Conservation (phyloP, 2,113 vertebrate species). For the Hippopotamus amphibius region DNA sequence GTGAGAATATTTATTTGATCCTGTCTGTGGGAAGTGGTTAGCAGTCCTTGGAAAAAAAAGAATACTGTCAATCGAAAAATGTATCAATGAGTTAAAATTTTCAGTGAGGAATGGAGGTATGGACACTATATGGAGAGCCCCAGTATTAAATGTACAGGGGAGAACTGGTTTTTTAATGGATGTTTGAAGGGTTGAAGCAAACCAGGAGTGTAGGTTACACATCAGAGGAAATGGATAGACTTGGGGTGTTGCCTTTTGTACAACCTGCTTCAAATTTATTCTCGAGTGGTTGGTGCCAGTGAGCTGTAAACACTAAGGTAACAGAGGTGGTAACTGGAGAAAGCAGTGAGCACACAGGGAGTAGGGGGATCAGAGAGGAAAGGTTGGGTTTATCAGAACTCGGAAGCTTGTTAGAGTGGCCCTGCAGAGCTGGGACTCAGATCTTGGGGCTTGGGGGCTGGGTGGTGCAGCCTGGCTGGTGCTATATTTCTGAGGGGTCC, state of each 20-base stretch:
- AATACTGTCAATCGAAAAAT: neutral
- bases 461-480: neutral
- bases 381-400: neutral
- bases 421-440: neutral
- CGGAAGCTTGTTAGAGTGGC: neutral
- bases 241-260: neutral
- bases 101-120: neutral
- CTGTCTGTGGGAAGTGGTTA: neutral
- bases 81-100: neutral
- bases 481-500: neutral
- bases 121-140: neutral
- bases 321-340: neutral
- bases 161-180: neutral
- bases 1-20: neutral
- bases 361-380: neutral
- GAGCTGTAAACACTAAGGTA: neutral
- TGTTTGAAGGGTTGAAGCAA: neutral
- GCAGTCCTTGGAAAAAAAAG: neutral
- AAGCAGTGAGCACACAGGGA: neutral
- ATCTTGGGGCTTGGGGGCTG: neutral
- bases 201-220: neutral
- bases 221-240: neutral
- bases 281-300: neutral
- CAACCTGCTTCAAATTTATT: neutral
- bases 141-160: neutral